Evolutionary conservation across 2,888 invertebrate species (phyloP), one percentile per base, ranked within the genome.

Genomic region (Eremobia ochroleuca): DNA sequence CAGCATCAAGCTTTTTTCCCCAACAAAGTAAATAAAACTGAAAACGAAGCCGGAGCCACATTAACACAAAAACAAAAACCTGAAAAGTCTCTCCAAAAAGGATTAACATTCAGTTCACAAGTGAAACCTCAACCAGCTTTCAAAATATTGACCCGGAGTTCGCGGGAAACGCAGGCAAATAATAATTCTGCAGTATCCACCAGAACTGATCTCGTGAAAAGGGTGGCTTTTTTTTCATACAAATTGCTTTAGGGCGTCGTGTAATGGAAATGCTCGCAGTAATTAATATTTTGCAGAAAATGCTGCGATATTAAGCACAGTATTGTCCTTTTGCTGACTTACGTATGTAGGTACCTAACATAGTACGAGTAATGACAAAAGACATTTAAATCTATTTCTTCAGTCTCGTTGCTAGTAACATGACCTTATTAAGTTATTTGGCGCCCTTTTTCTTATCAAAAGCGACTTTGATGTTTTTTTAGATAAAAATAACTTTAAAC

Each of bases 81-180:
- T 73, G 74, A 69, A 86, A 79, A 79, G 71, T 70, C 76, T 70
- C 62, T 77, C n/a, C 40, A 77, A 80, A 83, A 87, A 87, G 83
- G 80, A 89, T 85, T 77, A 85, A 82, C 75, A 79, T 82, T 79
- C 77, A 75, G 66, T 84, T 31, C 59, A 73, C 77, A 77, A 83
- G 73, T 83, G 70, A 70, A 86, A 87, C 79, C 81, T 81, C 79
- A 86, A 75, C 76, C 77, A 70, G 79, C 69, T 85, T 68, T 78
- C 82, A 88, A 78, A 87, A 88, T 87, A 88, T 87, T 87, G 87
- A 87, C 88, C 82, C 71, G 43, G 68, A 73, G 64, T 69, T 40
- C 28, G 66, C 67, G 64, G 74, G 82, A 62, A 73, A 61, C 46
- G 65, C 77, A 75, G 52, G 77, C 87, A 88, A 88, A 87, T 76